phyloP scores from a whole-genome alignment of 2,113 vertebrate species.

The Orientallactaga bullata region DNA sequence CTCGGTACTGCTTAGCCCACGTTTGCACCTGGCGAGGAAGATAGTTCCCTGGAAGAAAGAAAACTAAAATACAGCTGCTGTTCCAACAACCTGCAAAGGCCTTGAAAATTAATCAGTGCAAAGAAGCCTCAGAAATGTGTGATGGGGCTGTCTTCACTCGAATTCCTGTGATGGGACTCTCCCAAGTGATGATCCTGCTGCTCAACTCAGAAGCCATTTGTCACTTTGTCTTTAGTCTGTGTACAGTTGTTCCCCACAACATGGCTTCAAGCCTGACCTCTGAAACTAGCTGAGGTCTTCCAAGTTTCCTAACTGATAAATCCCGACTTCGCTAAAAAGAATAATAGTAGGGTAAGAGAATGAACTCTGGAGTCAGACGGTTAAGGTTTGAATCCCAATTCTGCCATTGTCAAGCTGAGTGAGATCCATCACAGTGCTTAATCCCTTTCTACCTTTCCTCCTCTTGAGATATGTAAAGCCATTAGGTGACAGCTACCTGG shows the following conservation, averaged over 20 bases:
- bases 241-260: not conserved
- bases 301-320: conserved; percentile 11
- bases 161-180: not conserved
- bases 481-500: not conserved
- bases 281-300: not conserved
- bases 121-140: not conserved
- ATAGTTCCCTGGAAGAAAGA: conserved; percentile 84
- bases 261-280: not conserved
- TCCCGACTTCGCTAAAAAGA: not conserved
- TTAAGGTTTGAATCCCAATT: not conserved
- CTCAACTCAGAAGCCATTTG: not conserved
- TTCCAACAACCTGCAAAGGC: not conserved
- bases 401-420: not conserved
- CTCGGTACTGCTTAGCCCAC: conserved; percentile 89
- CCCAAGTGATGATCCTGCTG: not conserved
- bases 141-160: not conserved
- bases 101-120: not conserved
- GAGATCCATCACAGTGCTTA: not conserved
- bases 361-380: not conserved
- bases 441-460: not conserved
- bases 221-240: not conserved
- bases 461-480: not conserved
- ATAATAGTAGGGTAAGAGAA: not conserved
- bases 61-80: rapidly evolving
- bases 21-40: conserved; percentile 86